Percentiles rank a stretch among this genome's conserved stretches.
Evolutionary conservation across 1,140 invertebrate genomes (phyloP).

Genomic region (Drosophila mayri): DNA sequence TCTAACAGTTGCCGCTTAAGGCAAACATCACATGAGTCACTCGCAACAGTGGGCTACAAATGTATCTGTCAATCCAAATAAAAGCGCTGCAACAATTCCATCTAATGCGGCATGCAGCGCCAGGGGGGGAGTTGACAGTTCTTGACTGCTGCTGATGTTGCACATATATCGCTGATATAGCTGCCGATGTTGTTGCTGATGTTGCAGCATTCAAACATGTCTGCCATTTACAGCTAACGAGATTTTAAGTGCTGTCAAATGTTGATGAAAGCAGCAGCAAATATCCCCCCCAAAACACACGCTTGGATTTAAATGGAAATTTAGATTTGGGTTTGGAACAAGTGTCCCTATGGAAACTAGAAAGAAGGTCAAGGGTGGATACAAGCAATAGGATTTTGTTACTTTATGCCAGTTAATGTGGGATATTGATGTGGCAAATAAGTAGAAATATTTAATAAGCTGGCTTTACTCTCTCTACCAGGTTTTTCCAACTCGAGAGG

Average conservation of each 20-base stretch:
- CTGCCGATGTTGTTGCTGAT: slow-evolving; percentile 20
- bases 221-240: slow-evolving; percentile 55
- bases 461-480: background rate
- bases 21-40: slow-evolving; percentile 23
- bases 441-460: background rate
- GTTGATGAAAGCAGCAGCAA: slow-evolving; percentile 31
- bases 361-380: slow-evolving; percentile 11
- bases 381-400: slow-evolving; percentile 3
- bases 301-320: slow-evolving; percentile 29
- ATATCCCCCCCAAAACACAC: slow-evolving; percentile 7
- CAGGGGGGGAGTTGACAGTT: slow-evolving; percentile 19
- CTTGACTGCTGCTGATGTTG: slow-evolving; percentile 23
- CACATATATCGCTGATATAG: slow-evolving; percentile 1
- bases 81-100: slow-evolving; percentile 45
- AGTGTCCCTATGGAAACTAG: background rate
- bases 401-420: slow-evolving; percentile 12
- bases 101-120: slow-evolving; percentile 35
- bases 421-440: background rate
- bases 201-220: slow-evolving; percentile 23
- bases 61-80: slow-evolving; percentile 50
- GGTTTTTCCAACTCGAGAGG: background rate
- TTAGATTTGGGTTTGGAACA: slow-evolving; percentile 6
- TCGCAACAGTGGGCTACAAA: slow-evolving; percentile 34
- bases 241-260: slow-evolving; percentile 57
- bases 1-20: slow-evolving; percentile 11